These are phyloP conservation scores for Staurois parvus DNA, from an alignment of 2,797 vertebrate species.

Conservation along the genomic window DNA sequence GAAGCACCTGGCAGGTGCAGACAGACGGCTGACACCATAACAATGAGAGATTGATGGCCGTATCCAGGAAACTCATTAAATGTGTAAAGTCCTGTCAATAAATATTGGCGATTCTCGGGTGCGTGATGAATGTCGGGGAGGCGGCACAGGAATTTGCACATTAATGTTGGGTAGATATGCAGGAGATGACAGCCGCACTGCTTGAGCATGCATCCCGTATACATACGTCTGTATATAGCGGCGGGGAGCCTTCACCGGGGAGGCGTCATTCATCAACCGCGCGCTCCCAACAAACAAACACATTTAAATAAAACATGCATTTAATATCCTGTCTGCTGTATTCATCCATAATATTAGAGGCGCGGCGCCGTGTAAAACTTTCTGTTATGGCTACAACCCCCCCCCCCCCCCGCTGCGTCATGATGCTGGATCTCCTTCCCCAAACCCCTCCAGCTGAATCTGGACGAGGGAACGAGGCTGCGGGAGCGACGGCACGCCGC, in stretches of 20 bases:
- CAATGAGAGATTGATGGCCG: conserved; percentile 14
- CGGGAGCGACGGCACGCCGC: not conserved
- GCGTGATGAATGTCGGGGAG: not conserved
- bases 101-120: conserved; percentile 20
- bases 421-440: not conserved
- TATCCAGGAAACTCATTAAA: conserved; percentile 23
- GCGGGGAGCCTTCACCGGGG: not conserved
- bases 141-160: not conserved
- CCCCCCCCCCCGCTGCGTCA: not conserved
- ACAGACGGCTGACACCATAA: conserved; percentile 13
- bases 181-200: not conserved
- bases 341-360: not conserved
- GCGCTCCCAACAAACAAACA: conserved; percentile 2
- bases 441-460: not conserved
- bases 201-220: not conserved
- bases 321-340: not conserved
- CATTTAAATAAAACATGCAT: conserved; percentile 4
- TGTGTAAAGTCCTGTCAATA: conserved; percentile 41
- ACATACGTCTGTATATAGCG: not conserved
- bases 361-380: not conserved
- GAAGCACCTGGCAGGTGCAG: conserved; percentile 8
- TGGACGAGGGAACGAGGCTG: not conserved
- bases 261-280: not conserved
- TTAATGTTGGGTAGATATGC: conserved; percentile 4
- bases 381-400: not conserved